Evolutionary conservation across 1,140 invertebrate genomes (phyloP), one percentile per base, ranked within the genome.

Genomic region (Drosophila persimilis): DNA sequence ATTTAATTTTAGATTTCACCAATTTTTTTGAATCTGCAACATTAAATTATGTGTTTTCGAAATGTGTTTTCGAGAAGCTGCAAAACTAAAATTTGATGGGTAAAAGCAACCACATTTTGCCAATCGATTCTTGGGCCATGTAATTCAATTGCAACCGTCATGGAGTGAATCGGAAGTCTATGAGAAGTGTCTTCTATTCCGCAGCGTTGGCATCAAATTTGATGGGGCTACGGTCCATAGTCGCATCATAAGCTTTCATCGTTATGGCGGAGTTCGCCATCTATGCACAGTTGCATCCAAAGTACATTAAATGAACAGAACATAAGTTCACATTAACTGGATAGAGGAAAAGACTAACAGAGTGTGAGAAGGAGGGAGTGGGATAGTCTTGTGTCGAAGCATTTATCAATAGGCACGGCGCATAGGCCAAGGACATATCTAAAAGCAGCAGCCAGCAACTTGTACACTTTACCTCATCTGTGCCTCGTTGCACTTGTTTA

Each of bases 401-500:
- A 47, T 44, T 26, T 45, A 57, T 64, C 74, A 55, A 71, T 74
- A 57, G 69, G 53, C 70, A 47, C 47, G 31, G 48, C 50, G 47
- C 74, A 72, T 77, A 71, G 75, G 80, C 80, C 79, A 83, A 83
- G 80, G 80, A 67, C 71, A 73, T 55, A 64, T 66, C 55, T 56
- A 55, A 77, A 45, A 64, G 65, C 65, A 64, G 58, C 59, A 31
- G 26, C 56, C 56, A 35, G 8, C 17, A n/a, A 8, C 15, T 8
- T 2, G 46, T 4, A 7, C 31, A 22, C 8, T 44, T 29, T 4
- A 0, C 3, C 35, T 39, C 0, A 3, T 5, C 24, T 17, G 17
- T 17, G 17, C 8, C 8, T 35, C 26, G 57, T 31, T 66, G 54
- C 71, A 83, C 80, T 84, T 78, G 61, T 79, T 77, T 62, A 73